phyloP scores from a whole-genome alignment of 2,113 vertebrate species.

The Oncorhynchus kisutch region DNA sequence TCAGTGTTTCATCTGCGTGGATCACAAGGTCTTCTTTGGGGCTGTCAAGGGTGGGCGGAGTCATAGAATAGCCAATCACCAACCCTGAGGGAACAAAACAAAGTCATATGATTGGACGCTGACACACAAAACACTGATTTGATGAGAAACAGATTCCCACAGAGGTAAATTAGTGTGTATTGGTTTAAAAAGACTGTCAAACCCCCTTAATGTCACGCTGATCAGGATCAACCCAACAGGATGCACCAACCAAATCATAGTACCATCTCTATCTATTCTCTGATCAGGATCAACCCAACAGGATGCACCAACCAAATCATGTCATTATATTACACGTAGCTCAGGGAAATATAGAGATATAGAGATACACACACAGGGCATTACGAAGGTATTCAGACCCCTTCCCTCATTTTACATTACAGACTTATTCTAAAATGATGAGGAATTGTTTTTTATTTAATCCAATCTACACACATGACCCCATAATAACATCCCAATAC shows the following conservation, averaged over 20 bases:
- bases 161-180: slow-evolving; percentile 18
- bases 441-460: no score
- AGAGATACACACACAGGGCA: no score
- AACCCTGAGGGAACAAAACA: slow-evolving; percentile 76
- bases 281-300: no score
- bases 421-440: no score
- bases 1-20: slow-evolving; percentile 80
- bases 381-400: no score
- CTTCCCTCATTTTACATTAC: slow-evolving; percentile 33
- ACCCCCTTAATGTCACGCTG: slow-evolving; percentile 37
- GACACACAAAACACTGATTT: slow-evolving; percentile 13
- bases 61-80: slow-evolving; percentile 92
- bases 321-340: slow-evolving; percentile 10
- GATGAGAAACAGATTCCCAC: slow-evolving; percentile 30
- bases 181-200: slow-evolving; percentile 44
- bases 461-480: no score
- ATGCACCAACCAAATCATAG: no score
- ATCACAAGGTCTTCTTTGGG: slow-evolving; percentile 83
- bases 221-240: neutral
- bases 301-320: slow-evolving; percentile 4
- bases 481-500: no score
- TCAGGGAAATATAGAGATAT: neutral
- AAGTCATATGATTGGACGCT: slow-evolving; percentile 22
- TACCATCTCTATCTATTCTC: no score
- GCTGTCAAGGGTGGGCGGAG: slow-evolving; percentile 86